phyloP scores from a whole-genome alignment of 2,113 vertebrate species.

The Petaurus breviceps region DNA sequence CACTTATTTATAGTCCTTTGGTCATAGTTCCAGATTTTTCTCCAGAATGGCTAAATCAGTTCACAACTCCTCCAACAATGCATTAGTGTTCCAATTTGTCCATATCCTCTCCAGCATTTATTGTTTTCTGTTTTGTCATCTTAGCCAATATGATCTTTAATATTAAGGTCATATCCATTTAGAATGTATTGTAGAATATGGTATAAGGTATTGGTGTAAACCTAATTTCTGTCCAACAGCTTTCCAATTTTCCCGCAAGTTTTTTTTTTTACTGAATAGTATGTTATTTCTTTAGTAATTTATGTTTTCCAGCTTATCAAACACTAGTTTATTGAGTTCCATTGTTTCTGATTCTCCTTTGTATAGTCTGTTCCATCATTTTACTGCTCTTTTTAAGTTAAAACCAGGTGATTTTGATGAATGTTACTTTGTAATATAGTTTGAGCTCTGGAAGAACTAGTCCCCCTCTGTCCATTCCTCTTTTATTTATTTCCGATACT shows the following conservation, averaged over 20 bases:
- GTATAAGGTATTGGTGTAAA: background rate
- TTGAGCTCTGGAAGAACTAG: background rate
- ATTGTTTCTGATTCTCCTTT: background rate
- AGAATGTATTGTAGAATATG: background rate
- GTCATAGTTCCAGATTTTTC: too few species aligned
- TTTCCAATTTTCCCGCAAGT: background rate
- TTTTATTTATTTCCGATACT: too few species aligned
- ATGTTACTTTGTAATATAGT: background rate
- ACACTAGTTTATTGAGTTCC: background rate
- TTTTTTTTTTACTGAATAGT: background rate
- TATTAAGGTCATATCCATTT: background rate
- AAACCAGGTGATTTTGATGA: background rate
- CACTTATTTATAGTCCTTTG: too few species aligned
- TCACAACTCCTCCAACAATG: too few species aligned
- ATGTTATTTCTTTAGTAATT: background rate
- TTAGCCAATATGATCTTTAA: background rate
- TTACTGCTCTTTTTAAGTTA: background rate
- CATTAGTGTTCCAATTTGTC: too few species aligned
- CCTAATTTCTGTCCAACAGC: background rate
- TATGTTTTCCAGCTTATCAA: background rate
- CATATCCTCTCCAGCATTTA: too few species aligned
- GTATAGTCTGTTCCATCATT: background rate
- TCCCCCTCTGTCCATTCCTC: background rate
- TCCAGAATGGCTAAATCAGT: too few species aligned
- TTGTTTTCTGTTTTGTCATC: too few species aligned